A percentile compares a stretch with the other conserved stretches of the same genome.
Evolutionary conservation across 2,888 invertebrate genomes (phyloP).

Genomic region (Thymelicus lineola): DNA sequence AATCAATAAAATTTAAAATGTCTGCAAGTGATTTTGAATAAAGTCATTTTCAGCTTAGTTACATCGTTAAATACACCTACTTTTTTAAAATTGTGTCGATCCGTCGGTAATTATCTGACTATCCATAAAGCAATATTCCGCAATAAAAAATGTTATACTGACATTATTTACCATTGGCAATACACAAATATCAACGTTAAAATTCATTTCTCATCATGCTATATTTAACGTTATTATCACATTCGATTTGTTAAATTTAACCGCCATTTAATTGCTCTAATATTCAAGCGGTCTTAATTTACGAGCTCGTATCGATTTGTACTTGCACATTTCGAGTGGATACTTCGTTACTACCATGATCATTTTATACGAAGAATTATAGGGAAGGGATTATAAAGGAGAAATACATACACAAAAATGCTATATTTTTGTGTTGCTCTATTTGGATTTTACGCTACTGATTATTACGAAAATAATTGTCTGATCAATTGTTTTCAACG

Average conservation of each 20-base stretch:
- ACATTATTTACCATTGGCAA: too few species aligned
- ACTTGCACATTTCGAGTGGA: constrained; percentile 47
- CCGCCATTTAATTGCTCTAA: constrained; percentile 49
- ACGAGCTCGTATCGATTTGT: constrained; percentile 47
- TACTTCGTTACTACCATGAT: constrained; percentile 40
- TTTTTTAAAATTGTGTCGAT: too few species aligned
- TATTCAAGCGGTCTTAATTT: constrained; percentile 53
- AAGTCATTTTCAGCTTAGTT: too few species aligned
- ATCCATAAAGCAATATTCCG: too few species aligned
- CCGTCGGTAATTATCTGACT: too few species aligned
- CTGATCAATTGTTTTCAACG: not conserved
- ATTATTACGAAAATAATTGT: not conserved
- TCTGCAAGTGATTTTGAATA: too few species aligned
- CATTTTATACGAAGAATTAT: constrained; percentile 34
- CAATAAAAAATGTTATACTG: too few species aligned
- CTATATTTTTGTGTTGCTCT: not conserved
- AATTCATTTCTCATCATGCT: not conserved
- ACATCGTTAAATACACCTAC: too few species aligned
- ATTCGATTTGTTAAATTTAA: constrained; percentile 46
- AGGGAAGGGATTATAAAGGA: constrained; percentile 23
- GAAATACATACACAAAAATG: not conserved
- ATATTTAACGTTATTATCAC: constrained; percentile 36
- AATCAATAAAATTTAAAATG: too few species aligned
- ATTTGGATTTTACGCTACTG: not conserved
- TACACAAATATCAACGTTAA: not conserved